Evolutionary conservation across 2,888 invertebrate genomes (phyloP).

Genomic region (Pilophorus perplexus): DNA sequence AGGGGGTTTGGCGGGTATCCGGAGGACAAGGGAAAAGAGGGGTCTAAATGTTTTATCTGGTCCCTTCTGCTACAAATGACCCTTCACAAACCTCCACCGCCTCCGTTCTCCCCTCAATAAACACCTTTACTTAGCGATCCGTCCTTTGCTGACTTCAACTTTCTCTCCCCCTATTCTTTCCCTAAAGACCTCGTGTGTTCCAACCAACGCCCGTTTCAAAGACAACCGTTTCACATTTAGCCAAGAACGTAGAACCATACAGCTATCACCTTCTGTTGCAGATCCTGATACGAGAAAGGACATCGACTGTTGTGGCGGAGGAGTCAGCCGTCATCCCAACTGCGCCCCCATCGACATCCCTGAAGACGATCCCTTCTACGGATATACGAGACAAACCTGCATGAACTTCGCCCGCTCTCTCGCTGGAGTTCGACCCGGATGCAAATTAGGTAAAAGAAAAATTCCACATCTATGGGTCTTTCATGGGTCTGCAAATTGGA

Average conservation of each 20-base stretch:
- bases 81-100: constrained; percentile 32
- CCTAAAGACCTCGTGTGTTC: not conserved
- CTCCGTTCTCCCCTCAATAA: constrained; percentile 33
- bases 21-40: not conserved
- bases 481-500: not conserved
- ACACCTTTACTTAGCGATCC: constrained; percentile 33
- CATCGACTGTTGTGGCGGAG: constrained; percentile 74
- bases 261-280: constrained; percentile 41
- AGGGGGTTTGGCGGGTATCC: not conserved
- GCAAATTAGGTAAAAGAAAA: constrained; percentile 54
- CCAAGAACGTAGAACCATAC: too few species aligned
- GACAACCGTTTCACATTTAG: too few species aligned
- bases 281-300: constrained; percentile 48
- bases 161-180: constrained; percentile 17
- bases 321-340: constrained; percentile 66
- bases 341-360: constrained; percentile 70
- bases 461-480: not conserved
- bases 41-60: constrained; percentile 40
- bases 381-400: constrained; percentile 62
- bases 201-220: too few species aligned
- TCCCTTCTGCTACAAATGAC: constrained; percentile 41
- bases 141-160: constrained; percentile 28
- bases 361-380: constrained; percentile 63
- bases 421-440: constrained; percentile 68
- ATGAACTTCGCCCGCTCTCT: constrained; percentile 79